Percentiles rank a stretch among this genome's conserved stretches.
Evolutionary conservation across 2,113 vertebrate species (phyloP).

Genomic region (Chamaea fasciata): DNA sequence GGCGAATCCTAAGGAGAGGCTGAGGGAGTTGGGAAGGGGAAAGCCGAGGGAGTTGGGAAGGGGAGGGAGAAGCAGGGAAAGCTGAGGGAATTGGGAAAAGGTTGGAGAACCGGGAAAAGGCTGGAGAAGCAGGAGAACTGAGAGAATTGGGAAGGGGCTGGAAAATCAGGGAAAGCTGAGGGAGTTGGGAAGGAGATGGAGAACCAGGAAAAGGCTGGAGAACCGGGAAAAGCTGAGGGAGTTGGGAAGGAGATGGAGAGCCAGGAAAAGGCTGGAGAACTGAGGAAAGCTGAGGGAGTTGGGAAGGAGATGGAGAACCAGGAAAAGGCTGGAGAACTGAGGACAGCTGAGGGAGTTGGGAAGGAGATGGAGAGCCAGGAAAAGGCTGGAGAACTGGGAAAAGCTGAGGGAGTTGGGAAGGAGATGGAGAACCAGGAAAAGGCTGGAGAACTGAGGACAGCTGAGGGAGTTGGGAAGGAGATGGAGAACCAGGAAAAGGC

Average conservation of each 20-base stretch:
- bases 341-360: not conserved
- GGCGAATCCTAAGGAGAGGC: not conserved
- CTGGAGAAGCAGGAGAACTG: not conserved
- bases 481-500: no score
- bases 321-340: no score
- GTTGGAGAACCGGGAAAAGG: not conserved
- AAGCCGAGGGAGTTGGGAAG: not conserved
- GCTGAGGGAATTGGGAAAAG: not conserved
- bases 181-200: not conserved
- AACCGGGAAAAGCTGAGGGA: not conserved
- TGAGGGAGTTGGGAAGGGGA: not conserved
- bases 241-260: not conserved
- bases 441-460: not conserved
- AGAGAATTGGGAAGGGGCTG: not conserved
- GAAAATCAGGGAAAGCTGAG: not conserved
- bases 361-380: not conserved
- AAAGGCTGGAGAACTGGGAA: not conserved
- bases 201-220: no score
- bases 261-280: no score
- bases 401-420: not conserved
- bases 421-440: not conserved
- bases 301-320: no score
- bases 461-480: not conserved
- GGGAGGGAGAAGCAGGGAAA: not conserved
- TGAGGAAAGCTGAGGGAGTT: no score